Conservation (phyloP, 2,888 invertebrate genomes). For the Stenolophus ochropezus region DNA sequence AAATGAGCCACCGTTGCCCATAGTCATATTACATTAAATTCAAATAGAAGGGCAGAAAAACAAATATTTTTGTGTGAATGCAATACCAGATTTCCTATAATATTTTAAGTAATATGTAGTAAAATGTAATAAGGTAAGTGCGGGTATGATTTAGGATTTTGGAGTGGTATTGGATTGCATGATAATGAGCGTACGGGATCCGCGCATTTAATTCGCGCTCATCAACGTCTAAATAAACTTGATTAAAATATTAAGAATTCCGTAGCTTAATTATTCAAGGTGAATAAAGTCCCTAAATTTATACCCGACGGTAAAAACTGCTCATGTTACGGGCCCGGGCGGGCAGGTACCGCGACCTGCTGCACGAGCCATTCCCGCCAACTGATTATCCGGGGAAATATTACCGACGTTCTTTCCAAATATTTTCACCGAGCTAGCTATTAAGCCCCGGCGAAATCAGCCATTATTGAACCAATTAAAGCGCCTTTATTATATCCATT, state of each 20-base stretch:
- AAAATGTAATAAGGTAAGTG: too few species aligned
- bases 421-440: conserved; percentile 13
- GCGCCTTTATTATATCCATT: conserved; percentile 9
- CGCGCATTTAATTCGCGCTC: conserved; percentile 24
- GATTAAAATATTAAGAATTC: conserved; percentile 50
- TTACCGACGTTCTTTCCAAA: conserved; percentile 33
- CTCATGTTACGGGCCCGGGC: conserved; percentile 22
- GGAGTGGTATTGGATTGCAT: conserved; percentile 11
- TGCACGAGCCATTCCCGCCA: neutral
- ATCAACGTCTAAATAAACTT: conserved; percentile 43
- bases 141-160: too few species aligned
- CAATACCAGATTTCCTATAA: too few species aligned
- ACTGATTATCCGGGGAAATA: conserved; percentile 25
- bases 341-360: neutral
- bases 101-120: too few species aligned
- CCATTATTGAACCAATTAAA: conserved; percentile 30
- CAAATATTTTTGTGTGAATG: too few species aligned
- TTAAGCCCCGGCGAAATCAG: neutral
- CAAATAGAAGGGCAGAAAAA: too few species aligned
- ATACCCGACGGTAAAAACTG: conserved; percentile 51
- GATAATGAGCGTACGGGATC: conserved; percentile 20
- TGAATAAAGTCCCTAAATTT: conserved; percentile 41
- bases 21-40: too few species aligned
- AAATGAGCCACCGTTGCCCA: too few species aligned
- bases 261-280: conserved; percentile 35